Evolutionary conservation across 2,113 vertebrate genomes (phyloP).

Genomic region (Strigops habroptila): DNA sequence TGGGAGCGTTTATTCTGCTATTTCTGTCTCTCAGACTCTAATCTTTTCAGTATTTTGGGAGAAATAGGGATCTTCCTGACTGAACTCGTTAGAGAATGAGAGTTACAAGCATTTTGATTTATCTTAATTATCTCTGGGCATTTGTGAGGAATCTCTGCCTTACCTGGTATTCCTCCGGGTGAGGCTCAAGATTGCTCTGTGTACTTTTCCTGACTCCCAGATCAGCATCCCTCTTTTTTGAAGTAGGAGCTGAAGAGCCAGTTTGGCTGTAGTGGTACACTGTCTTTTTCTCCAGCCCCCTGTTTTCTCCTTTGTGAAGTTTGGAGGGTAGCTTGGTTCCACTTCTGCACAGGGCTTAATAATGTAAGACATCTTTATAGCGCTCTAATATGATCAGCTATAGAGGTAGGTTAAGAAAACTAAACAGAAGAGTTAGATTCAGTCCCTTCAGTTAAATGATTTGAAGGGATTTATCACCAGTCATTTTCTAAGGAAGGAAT

Average conservation of each 20-base stretch:
- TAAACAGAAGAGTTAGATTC: neutral
- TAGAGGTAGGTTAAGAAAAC: neutral
- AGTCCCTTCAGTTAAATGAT: neutral
- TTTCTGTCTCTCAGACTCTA: neutral
- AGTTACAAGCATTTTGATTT: neutral
- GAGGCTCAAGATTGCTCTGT: neutral
- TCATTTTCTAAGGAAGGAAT: neutral
- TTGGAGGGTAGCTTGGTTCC: neutral
- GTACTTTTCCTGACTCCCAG: neutral
- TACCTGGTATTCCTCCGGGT: neutral
- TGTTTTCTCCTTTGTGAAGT: neutral
- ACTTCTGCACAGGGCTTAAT: neutral
- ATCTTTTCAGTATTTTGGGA: neutral
- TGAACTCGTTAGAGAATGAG: neutral
- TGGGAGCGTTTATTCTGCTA: neutral
- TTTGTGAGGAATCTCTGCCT: neutral
- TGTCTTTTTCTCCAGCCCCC: neutral
- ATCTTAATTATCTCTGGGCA: neutral
- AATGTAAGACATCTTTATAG: neutral
- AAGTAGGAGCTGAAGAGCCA: neutral
- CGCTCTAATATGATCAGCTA: neutral
- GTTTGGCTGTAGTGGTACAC: neutral
- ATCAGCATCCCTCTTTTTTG: neutral
- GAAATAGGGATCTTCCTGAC: neutral
- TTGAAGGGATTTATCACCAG: neutral